Evolutionary conservation across 2,888 invertebrate genomes (phyloP), one percentile per base, ranked within the genome.

Genomic region (Leistus spinibarbis): DNA sequence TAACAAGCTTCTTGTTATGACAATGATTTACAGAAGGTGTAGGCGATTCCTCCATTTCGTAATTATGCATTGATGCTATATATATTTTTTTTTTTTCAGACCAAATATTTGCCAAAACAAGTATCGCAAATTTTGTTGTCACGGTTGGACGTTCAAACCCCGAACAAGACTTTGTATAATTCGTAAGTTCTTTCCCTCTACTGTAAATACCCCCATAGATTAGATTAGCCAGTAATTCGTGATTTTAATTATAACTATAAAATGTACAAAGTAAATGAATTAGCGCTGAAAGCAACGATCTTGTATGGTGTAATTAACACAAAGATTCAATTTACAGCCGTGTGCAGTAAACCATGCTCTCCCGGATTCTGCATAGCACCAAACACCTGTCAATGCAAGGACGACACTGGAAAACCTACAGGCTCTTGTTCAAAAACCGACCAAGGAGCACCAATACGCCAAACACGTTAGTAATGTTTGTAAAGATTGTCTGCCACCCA

Each of bases 21-120:
- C n/a, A n/a, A n/a, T n/a, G n/a, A n/a, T n/a, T n/a, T n/a, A n/a
- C n/a, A n/a, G n/a, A n/a, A n/a, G n/a, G n/a, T n/a, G n/a, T n/a
- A n/a, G n/a, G n/a, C n/a, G n/a, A n/a, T n/a, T n/a, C n/a, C n/a
- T n/a, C n/a, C n/a, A n/a, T n/a, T n/a, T n/a, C n/a, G n/a, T n/a
- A n/a, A n/a, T n/a, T n/a, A n/a, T n/a, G n/a, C n/a, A n/a, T n/a
- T n/a, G n/a, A n/a, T n/a, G n/a, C n/a, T n/a, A n/a, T n/a, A n/a
- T n/a, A n/a, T 77, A 67, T 66, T 80, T 62, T 77, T 78, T 82
- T 79, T 81, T 79, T 90, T 90, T 16, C 89, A 95, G 95, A 70
- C 94, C 94, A 1, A 94, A 95, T 85, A 92, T 95, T 67, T 95
- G 95, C 84, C 90, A 93, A 81, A 90, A 92, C 77, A 88, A 92